Evolutionary conservation across 2,113 vertebrate species (phyloP).

Genomic region (Notiomystis cincta): DNA sequence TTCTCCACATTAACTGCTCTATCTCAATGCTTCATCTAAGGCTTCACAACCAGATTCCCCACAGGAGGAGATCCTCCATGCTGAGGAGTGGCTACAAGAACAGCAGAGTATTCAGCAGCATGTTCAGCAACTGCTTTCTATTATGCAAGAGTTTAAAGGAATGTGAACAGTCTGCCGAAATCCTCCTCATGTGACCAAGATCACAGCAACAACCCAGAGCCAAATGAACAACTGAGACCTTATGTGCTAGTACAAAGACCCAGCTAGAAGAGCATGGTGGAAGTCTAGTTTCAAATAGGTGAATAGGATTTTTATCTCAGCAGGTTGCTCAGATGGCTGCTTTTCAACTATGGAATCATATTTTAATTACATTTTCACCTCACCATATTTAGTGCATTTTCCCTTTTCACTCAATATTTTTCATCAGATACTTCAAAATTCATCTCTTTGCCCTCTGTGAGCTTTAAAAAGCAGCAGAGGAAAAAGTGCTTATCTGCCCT

Average conservation of each 20-base stretch:
- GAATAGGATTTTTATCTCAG: background rate
- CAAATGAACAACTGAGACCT: background rate
- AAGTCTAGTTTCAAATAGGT: background rate
- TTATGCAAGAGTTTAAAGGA: constrained; percentile 86
- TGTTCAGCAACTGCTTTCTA: constrained; percentile 78
- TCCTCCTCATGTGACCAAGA: constrained; percentile 19
- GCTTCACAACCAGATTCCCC: background rate
- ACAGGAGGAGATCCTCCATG: constrained; percentile 71
- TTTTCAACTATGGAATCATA: background rate
- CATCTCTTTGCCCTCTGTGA: background rate
- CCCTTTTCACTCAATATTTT: background rate
- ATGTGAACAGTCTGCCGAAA: constrained; percentile 68
- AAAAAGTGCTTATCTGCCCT: background rate
- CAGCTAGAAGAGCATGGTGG: background rate
- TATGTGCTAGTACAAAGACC: background rate
- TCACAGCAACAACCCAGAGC: background rate
- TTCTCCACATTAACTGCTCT: background rate
- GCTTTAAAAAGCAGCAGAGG: background rate
- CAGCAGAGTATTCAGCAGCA: constrained; percentile 74
- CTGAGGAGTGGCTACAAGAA: constrained; percentile 71
- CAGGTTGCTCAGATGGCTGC: background rate
- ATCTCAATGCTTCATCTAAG: background rate
- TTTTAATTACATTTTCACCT: constrained; percentile 2
- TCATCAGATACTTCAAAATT: background rate
- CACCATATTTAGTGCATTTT: background rate